Evolutionary conservation across 2,888 invertebrate species (phyloP).

Genomic region (Drosophila cracens): DNA sequence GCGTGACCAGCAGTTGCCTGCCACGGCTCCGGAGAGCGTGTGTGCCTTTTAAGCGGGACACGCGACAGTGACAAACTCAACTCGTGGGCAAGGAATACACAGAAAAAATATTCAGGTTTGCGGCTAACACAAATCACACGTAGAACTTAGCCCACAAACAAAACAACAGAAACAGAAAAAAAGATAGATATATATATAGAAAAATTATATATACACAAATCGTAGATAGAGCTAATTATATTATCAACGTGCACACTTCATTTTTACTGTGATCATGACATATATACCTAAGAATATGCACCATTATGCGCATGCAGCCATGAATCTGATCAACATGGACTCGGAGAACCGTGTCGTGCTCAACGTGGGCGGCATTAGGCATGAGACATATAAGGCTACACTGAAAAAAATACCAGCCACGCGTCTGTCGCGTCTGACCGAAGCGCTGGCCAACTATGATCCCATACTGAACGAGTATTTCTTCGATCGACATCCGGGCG

Average conservation of each 20-base stretch:
- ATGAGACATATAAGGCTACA: slow-evolving; percentile 98
- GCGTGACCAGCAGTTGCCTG: slow-evolving; percentile 36
- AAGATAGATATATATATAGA: neutral
- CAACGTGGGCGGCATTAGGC: slow-evolving; percentile 99
- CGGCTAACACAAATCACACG: slow-evolving; percentile 25
- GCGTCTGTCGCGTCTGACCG: slow-evolving; percentile 95
- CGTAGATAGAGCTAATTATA: slow-evolving; percentile 11
- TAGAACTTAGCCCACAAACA: slow-evolving; percentile 20
- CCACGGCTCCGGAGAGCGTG: slow-evolving; percentile 22
- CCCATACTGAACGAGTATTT: slow-evolving; percentile 99
- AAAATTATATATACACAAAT: slow-evolving; percentile 9
- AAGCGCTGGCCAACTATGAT: slow-evolving; percentile 99
- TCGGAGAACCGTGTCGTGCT: slow-evolving; percentile 99
- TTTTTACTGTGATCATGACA: slow-evolving; percentile 68
- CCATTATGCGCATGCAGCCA: slow-evolving; percentile 86
- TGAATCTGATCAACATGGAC: slow-evolving; percentile 97
- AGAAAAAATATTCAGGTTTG: slow-evolving; percentile 61
- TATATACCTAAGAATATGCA: slow-evolving; percentile 81
- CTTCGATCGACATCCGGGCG: slow-evolving; percentile 99
- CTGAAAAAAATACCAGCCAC: slow-evolving; percentile 99
- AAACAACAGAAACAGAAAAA: neutral
- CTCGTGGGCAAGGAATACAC: slow-evolving; percentile 63
- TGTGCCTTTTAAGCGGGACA: slow-evolving; percentile 30
- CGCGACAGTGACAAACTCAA: slow-evolving; percentile 23
- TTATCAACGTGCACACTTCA: neutral